phyloP scores from a whole-genome alignment of 2,888 invertebrate genomes.

The Drosophila diplacantha region DNA sequence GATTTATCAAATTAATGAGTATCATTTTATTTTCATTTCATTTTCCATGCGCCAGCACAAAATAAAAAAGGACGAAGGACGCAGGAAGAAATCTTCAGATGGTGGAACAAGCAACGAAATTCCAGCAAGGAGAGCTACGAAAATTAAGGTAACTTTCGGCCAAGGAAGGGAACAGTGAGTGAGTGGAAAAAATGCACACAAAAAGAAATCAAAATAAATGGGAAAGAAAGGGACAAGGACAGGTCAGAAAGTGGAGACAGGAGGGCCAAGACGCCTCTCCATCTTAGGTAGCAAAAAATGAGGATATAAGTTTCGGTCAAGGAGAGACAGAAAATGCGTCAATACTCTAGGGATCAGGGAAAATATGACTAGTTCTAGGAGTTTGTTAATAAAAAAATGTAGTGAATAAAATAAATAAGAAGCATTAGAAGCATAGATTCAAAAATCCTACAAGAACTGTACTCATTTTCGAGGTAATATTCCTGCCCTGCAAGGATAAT shows the following conservation, averaged over 20 bases:
- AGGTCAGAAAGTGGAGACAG: conserved; percentile 22
- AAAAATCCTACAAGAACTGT: rapidly evolving
- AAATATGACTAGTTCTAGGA: too few species aligned
- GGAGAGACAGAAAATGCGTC: not conserved
- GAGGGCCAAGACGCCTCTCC: conserved; percentile 14
- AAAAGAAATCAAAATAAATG: conserved; percentile 42
- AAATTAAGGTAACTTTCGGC: conserved; percentile 58
- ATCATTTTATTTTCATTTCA: conserved; percentile 75
- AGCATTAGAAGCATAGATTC: too few species aligned
- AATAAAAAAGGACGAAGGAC: conserved; percentile 9
- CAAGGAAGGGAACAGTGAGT: conserved; percentile 7
- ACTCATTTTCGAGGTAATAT: not conserved
- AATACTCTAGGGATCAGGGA: not conserved
- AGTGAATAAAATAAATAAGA: not conserved
- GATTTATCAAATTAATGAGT: conserved; percentile 77
- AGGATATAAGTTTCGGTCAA: conserved; percentile 1
- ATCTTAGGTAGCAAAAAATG: conserved; percentile 5
- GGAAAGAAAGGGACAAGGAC: conserved; percentile 49
- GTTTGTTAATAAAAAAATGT: not conserved
- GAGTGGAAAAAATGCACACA: conserved; percentile 26
- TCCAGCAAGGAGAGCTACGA: conserved; percentile 39
- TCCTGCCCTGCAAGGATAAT: too few species aligned
- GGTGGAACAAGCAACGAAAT: conserved; percentile 10
- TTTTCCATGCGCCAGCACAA: conserved; percentile 60
- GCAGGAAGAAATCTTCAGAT: conserved; percentile 26